These are phyloP conservation scores for Crotophaga sulcirostris DNA, from an alignment of 2,113 vertebrate species.

Conservation along the genomic window DNA sequence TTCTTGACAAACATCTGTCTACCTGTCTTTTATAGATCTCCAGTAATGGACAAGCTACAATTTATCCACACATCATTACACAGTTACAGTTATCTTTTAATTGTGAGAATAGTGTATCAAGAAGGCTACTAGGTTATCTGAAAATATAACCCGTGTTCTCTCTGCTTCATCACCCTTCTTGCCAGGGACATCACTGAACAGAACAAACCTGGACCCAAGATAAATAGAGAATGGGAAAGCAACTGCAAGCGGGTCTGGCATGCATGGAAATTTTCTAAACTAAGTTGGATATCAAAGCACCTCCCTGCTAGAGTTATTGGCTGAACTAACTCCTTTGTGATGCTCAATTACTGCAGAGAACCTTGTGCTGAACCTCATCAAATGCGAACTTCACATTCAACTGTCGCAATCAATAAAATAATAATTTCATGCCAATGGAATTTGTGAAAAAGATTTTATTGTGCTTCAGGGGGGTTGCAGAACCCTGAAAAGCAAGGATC, in stretches of 20 bases:
- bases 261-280: neutral
- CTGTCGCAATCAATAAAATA: neutral
- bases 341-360: neutral
- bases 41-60: neutral
- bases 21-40: neutral
- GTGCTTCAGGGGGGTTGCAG: neutral
- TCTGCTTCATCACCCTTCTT: neutral
- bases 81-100: too few relatives aligned
- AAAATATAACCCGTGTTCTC: neutral
- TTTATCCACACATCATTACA: neutral
- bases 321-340: neutral
- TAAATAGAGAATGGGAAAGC: neutral
- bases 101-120: too few relatives aligned
- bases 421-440: neutral
- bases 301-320: neutral
- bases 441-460: neutral
- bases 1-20: neutral
- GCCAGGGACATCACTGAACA: neutral
- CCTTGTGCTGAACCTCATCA: neutral
- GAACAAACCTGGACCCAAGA: neutral
- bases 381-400: neutral
- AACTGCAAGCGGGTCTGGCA: neutral
- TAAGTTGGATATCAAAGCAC: neutral
- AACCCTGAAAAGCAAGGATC: neutral
- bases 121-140: too few relatives aligned